Base-by-base conservation (phyloP, 2,113 vertebrate species). In the Aptenodytes patagonicus region DNA sequence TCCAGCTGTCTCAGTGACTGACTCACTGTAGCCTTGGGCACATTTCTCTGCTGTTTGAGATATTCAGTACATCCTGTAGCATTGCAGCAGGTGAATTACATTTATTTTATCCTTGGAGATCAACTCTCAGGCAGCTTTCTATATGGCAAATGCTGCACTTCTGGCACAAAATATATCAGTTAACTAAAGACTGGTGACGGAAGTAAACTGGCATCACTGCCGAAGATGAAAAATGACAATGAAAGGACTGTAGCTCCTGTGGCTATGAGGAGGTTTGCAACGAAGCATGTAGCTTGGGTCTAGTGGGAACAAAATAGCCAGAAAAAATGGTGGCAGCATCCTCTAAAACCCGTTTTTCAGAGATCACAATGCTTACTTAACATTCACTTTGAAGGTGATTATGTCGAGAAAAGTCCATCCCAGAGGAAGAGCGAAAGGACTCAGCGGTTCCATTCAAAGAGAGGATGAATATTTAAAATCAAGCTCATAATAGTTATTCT, bases 391-490 rank as follows among this genome's bases (percentile, higher is more conserved):
- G 90, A 96, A 92, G 49, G 87, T 93, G 70, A 94, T 94, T 88
- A 66, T 86, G 54, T 87, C 2, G 19, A 85, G 70, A 69, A 92
- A 76, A 90, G 79, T 65, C 75, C 70, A 73, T 96, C 95, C 93
- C 93, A 94, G 62, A 86, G 92, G 92, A 91, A 91, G 82, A 88
- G 44, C 10, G 3, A 83, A 94, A 91, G 54, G 49, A 62, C 40
- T 88, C 75, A 65, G 70, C 11, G 40, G 71, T 65, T 94, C 83
- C 32, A 46, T 94, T 96, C 66, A 88, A 91, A 97, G 62, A 65
- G 60, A 69, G 90, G n/a, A 85, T 46, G 8, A 95, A 95, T 93
- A 85, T 93, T 97, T 90, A 84, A 95, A 95, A 95, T 91, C 58
- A 88, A 91, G 19, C 42, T 82, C 20, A 38, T 83, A 85, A 79